Base-by-base conservation (phyloP, 2,888 invertebrate genomes). In the Danaus chrysippus region DNA sequence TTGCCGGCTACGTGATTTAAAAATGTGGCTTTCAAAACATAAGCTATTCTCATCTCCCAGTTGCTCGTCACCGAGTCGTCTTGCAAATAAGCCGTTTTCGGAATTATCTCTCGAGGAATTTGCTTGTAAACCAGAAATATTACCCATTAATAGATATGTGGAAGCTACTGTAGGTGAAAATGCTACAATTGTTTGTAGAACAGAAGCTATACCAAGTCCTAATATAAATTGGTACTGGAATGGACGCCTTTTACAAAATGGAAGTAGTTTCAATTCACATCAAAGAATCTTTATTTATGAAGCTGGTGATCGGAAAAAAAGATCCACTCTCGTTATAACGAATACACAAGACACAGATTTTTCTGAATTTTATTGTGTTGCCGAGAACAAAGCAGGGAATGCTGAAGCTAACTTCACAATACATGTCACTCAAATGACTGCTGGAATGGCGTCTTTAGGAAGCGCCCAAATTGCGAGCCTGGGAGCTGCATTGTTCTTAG, bases 371-470 rank as follows among this genome's bases (percentile, higher is more conserved):
- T 96, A 96, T 81, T 97, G 97, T 83, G 95, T 96, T 1, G 97
- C 97, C 10, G 96, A 97, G 83, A 98, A 97, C 84, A 94, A 95
- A 65, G 97, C 96, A 3, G 97, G 97, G 19, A 95, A 93, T 75
- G 95, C 95, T 42, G 96, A 96, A 87, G 96, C 96, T 12, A 97
- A 97, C 84, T 97, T 97, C 77, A 97, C 97, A 44, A 91, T 97
- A 49, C 95, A 95, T 77, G 95, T 97, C 59, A 93, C 95, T 58
- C 93, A 95, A 85, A 89, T 94, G 63, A 92, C 95, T 54, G 95
- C 94, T 41, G 96, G 96, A 57, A 95, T 96, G 92, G 95, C 95
- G 2, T 94, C 95, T 0, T 85, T 97, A 64, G 96, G 95, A 56
- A 95, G 95, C 69, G 95, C 96, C 10, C 96, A 97, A 82, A 96